These are phyloP conservation scores for Linnaemya tessellans DNA, from an alignment of 2,888 invertebrate species.

Conservation along the genomic window DNA sequence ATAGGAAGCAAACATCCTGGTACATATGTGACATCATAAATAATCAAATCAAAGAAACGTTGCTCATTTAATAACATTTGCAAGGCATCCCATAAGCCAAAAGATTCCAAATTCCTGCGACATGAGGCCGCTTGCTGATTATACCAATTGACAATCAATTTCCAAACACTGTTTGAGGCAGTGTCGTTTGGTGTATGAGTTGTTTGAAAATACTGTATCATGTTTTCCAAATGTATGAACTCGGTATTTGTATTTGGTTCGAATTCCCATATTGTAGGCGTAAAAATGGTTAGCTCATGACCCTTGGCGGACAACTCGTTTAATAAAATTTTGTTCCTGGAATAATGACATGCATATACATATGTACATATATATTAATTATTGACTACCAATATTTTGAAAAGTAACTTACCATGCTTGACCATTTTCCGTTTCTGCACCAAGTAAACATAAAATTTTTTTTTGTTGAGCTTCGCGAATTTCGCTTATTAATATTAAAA, in stretches of 20 bases:
- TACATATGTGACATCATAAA: constrained; percentile 79
- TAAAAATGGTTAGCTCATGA: constrained; percentile 54
- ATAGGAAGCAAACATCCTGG: constrained; percentile 78
- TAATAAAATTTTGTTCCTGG: constrained; percentile 51
- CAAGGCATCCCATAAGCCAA: constrained; percentile 32
- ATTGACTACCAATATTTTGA: background rate
- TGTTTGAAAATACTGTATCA: constrained; percentile 22
- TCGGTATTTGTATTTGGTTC: constrained; percentile 16
- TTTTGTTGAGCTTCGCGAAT: constrained; percentile 8
- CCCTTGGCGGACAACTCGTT: constrained; percentile 30
- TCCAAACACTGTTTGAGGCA: constrained; percentile 33
- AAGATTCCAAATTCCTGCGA: constrained; percentile 53
- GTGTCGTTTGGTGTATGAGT: constrained; percentile 17
- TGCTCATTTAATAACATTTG: constrained; percentile 40
- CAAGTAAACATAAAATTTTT: constrained; percentile 58
- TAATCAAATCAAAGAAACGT: constrained; percentile 78
- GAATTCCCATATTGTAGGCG: constrained; percentile 8
- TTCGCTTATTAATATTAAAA: constrained; percentile 16
- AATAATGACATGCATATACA: background rate
- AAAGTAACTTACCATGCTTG: constrained; percentile 32
- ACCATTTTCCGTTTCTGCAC: constrained; percentile 31
- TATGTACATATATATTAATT: background rate
- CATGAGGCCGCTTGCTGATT: constrained; percentile 56
- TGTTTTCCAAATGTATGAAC: constrained; percentile 54
- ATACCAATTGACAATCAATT: constrained; percentile 51